Evolutionary conservation across 2,797 vertebrate species (phyloP).

Genomic region (Tapirus indicus): DNA sequence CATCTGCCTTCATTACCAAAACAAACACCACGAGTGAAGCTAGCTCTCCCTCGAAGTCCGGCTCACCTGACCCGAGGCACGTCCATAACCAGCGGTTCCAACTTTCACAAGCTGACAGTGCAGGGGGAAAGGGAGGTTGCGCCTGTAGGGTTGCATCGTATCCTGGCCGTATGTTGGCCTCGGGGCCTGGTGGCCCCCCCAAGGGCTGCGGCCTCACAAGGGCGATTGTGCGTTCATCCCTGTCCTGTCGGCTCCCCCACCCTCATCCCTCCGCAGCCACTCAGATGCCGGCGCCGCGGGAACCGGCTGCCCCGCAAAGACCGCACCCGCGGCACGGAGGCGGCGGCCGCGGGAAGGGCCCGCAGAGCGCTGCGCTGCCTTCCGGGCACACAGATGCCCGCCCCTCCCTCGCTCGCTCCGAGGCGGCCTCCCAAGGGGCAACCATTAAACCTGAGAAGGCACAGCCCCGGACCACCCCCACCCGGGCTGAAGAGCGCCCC

Average conservation of each 20-base stretch:
- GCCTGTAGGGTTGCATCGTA: slow-evolving; percentile 77
- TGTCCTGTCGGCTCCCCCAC: background rate
- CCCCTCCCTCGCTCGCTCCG: background rate
- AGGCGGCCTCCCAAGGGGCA: background rate
- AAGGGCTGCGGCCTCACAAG: slow-evolving; percentile 59
- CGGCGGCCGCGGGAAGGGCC: background rate
- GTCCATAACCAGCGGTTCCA: slow-evolving; percentile 81
- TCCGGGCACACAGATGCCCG: slow-evolving; percentile 47
- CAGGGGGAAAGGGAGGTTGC: slow-evolving; percentile 77
- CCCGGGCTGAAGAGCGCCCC: background rate
- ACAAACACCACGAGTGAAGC: slow-evolving; percentile 44
- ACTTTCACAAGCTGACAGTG: slow-evolving; percentile 80
- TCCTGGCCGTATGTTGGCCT: slow-evolving; percentile 57
- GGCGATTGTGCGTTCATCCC: slow-evolving; percentile 76
- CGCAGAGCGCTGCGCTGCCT: slow-evolving; percentile 19
- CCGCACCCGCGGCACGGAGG: background rate
- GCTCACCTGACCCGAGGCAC: slow-evolving; percentile 77
- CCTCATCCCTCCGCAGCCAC: background rate
- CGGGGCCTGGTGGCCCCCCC: background rate
- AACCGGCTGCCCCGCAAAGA: background rate
- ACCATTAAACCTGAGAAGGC: background rate
- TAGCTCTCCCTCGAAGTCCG: background rate
- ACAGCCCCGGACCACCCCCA: background rate
- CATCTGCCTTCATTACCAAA: slow-evolving; percentile 70
- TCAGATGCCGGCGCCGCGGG: background rate